Evolutionary conservation across 92 coral and sea anemone genomes (phyloP), one percentile per base, ranked within the genome.

Genomic region (Epizoanthus rinbou): DNA sequence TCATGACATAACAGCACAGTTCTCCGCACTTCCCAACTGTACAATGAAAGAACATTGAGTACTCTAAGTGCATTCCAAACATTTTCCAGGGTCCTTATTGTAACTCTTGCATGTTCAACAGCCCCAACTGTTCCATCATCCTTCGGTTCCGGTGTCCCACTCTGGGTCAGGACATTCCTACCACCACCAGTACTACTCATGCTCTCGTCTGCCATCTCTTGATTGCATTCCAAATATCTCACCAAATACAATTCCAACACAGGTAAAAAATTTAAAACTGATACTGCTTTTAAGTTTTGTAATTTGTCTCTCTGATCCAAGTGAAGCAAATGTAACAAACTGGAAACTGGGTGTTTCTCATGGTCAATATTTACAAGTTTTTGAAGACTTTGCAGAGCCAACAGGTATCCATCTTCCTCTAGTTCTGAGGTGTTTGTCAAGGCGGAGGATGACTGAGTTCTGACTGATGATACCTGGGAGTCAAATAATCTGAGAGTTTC

Each of bases 241-340:
- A 85, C 67, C 75, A 93, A 91, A 69, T 86, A 90, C 58, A 68
- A 65, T 82, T 91, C 94, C 22, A 93, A 76, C 45, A 91, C 78
- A 28, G 92, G 94, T 70, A 93, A 86, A 58, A 93, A 85, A 0
- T 86, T 82, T 13, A 85, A 64, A 11, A 90, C 91, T 45, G 88
- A 60, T 8, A 81, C 22, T 25, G 41, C 82, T 39, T 23, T 76
- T 41, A 41, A 37, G 15, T 56, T 23, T n/a, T 21, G 47, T 39
- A 64, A 24, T 59, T 35, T 54, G 41, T 35, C 37, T 64, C 14
- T 70, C n/a, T 59, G 74, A 50, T 73, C 10, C 23, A 56, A 76
- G 35, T 84, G 80, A 31, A 78, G 64, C 33, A 69, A 21, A 50
- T 67, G 73, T 28, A 79, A 56, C 31, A 56, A 22, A 9, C 25